Percentiles rank a stretch among this genome's conserved stretches.
Evolutionary conservation across 1,140 invertebrate species (phyloP).

Genomic region (Acyrthosiphon pisum): DNA sequence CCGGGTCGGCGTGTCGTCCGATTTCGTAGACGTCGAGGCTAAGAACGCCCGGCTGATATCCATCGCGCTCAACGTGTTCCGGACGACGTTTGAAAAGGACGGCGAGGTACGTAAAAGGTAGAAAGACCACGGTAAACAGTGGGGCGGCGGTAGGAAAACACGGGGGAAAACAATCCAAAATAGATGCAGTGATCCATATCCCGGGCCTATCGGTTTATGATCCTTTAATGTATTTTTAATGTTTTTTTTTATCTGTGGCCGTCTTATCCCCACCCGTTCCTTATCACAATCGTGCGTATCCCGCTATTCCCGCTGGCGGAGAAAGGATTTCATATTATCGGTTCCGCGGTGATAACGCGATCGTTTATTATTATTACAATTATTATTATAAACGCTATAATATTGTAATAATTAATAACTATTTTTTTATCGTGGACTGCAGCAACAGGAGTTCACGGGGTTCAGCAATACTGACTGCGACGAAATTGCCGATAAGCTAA

Average conservation of each 20-base stretch:
- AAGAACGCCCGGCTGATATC: slow-evolving; percentile 45
- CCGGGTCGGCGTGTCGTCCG: slow-evolving; percentile 13
- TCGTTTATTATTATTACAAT: not conserved
- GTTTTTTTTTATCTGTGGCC: not conserved
- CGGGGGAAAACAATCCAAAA: not conserved
- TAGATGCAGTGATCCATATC: not conserved
- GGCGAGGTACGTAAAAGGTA: slow-evolving; percentile 25
- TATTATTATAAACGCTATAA: not conserved
- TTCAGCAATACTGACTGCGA: slow-evolving; percentile 18
- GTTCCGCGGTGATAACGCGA: not conserved
- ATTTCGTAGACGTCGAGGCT: slow-evolving; percentile 28
- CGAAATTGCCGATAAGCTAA: not conserved
- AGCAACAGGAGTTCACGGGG: slow-evolving; percentile 29
- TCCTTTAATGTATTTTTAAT: not conserved
- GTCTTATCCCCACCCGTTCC: too few species aligned
- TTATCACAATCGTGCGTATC: not conserved
- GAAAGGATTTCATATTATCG: slow-evolving; percentile 1
- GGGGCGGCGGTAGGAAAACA: not conserved
- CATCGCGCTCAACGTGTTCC: slow-evolving; percentile 8
- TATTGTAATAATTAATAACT: not conserved
- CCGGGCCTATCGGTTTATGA: not conserved
- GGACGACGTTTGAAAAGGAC: slow-evolving; percentile 15
- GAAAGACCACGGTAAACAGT: not conserved
- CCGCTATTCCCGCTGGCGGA: not conserved
- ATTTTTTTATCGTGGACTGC: not conserved